Conservation (phyloP, 2,797 vertebrate species). For the Sebastes matsubarae region DNA sequence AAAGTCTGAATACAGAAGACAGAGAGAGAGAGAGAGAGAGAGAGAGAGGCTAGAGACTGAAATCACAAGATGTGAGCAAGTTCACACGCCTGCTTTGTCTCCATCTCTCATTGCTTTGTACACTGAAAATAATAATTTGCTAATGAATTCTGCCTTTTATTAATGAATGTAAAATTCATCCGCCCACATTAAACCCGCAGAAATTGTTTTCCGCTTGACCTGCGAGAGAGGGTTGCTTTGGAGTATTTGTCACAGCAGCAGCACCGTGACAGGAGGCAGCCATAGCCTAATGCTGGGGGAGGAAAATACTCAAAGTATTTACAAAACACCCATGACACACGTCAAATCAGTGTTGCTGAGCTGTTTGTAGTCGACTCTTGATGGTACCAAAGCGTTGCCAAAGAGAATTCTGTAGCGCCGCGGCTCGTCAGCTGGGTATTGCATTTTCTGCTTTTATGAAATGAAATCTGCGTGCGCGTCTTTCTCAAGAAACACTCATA, state of each 20-base stretch:
- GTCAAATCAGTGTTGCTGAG: conserved; percentile 61
- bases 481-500: conserved; percentile 56
- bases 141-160: conserved; percentile 18
- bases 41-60: background rate
- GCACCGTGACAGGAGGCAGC: conserved; percentile 45
- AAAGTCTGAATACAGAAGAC: conserved; percentile 53
- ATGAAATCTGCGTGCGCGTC: conserved; percentile 57
- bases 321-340: conserved; percentile 62
- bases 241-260: conserved; percentile 54
- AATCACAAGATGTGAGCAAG: background rate
- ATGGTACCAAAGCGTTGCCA: conserved; percentile 61
- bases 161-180: conserved; percentile 31
- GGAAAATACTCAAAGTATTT: conserved; percentile 69
- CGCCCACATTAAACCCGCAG: conserved; percentile 10
- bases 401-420: conserved; percentile 68
- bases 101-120: background rate
- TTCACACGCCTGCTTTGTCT: conserved; percentile 3
- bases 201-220: conserved; percentile 43
- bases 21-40: background rate
- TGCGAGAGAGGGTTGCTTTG: conserved; percentile 29
- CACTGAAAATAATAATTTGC: conserved; percentile 24
- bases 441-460: conserved; percentile 64
- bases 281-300: conserved; percentile 36
- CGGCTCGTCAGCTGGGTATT: conserved; percentile 55
- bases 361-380: conserved; percentile 65